These are phyloP conservation scores for Nettapus auritus DNA, from an alignment of 2,113 vertebrate genomes.

Conservation along the genomic window DNA sequence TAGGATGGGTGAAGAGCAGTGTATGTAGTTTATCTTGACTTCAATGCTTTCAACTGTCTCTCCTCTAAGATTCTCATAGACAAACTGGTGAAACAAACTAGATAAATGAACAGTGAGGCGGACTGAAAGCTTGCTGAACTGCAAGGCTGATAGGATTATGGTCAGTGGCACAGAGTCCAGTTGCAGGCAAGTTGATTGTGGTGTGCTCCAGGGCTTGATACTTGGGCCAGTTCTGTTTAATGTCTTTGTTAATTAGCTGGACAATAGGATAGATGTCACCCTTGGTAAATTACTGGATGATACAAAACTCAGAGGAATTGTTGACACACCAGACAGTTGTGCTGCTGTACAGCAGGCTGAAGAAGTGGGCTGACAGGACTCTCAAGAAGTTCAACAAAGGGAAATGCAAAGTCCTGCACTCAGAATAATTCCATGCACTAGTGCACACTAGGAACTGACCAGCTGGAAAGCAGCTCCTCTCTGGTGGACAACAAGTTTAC, in stretches of 20 bases:
- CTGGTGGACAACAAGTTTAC: neutral
- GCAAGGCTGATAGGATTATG: neutral
- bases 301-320: neutral
- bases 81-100: neutral
- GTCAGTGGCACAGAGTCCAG: neutral
- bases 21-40: neutral
- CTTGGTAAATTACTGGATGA: neutral
- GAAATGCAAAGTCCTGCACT: neutral
- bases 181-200: neutral
- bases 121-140: neutral
- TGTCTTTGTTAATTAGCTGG: neutral
- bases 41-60: neutral
- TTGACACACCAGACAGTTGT: neutral
- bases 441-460: neutral
- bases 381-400: neutral
- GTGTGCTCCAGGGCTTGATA: neutral
- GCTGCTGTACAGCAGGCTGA: neutral
- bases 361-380: neutral
- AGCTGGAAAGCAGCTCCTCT: neutral
- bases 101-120: neutral
- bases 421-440: neutral
- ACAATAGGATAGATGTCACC: neutral
- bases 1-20: neutral
- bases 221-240: neutral
- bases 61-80: neutral